Conservation (phyloP, 2,113 vertebrate species). For the Aythya baeri region DNA sequence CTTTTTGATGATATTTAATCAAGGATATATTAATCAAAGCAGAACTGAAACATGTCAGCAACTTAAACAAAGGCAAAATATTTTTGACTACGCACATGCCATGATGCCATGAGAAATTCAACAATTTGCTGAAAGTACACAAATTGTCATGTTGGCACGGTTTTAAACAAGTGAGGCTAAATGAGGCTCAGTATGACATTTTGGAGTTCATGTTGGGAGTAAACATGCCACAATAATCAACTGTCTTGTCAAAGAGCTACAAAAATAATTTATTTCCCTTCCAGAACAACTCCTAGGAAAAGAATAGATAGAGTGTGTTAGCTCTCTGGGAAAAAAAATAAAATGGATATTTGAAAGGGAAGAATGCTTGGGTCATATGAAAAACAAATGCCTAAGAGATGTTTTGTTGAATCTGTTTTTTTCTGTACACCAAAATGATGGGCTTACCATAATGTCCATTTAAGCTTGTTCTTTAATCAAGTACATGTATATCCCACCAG, state of each 20-base stretch:
- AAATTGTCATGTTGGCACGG: slow-evolving; percentile 37
- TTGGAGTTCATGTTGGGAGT: slow-evolving; percentile 54
- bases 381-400: not conserved
- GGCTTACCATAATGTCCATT: not conserved
- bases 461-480: not conserved
- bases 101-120: slow-evolving; percentile 1
- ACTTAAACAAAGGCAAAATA: slow-evolving; percentile 35
- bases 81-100: slow-evolving; percentile 10
- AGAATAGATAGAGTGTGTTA: slow-evolving; percentile 8
- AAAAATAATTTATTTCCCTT: slow-evolving; percentile 28
- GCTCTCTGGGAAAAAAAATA: slow-evolving; percentile 5
- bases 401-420: not conserved
- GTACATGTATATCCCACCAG: not conserved
- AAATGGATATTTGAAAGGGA: not conserved
- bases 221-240: slow-evolving; percentile 63
- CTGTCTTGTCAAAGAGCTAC: slow-evolving; percentile 41
- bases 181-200: slow-evolving; percentile 51
- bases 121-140: slow-evolving; percentile 19
- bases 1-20: not conserved
- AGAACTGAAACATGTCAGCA: not conserved
- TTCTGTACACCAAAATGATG: not conserved
- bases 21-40: slow-evolving; percentile 16
- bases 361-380: not conserved
- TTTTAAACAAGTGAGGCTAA: slow-evolving; percentile 36
- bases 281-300: not conserved